phyloP scores from a whole-genome alignment of 2,797 vertebrate genomes.

The Hephaestus fuliginosus region DNA sequence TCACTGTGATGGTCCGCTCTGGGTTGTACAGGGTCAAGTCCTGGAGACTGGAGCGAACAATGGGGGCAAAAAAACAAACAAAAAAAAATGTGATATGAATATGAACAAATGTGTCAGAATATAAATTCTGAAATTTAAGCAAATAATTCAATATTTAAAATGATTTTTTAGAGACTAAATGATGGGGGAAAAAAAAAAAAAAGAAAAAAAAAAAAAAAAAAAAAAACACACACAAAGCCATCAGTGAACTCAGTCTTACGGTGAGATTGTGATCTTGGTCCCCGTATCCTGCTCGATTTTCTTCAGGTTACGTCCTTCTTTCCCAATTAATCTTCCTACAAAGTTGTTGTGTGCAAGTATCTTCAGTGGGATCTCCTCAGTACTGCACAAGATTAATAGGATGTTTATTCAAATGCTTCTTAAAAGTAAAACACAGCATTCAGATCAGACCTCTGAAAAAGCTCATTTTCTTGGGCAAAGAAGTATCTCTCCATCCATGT shows the following conservation, averaged over 20 bases:
- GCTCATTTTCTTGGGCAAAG: neutral
- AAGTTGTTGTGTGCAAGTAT: constrained; percentile 99
- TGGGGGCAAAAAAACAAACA: too few relatives aligned
- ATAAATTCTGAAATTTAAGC: neutral
- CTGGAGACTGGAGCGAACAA: constrained; percentile 87
- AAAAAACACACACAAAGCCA: neutral
- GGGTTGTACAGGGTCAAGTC: constrained; percentile 98
- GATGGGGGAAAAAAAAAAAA: neutral
- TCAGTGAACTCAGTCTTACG: constrained; percentile 85
- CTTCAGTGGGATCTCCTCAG: constrained; percentile 98
- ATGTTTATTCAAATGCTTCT: neutral
- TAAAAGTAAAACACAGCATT: neutral
- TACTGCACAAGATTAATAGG: constrained; percentile 83
- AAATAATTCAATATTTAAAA: neutral
- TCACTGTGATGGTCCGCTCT: constrained; percentile 97
- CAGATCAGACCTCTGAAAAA: neutral
- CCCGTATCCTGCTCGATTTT: constrained; percentile 98
- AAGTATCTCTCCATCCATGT: neutral
- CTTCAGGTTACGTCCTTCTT: constrained; percentile 98
- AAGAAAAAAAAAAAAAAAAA: neutral
- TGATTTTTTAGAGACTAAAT: neutral
- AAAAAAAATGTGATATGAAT: too few relatives aligned
- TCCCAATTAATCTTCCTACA: constrained; percentile 97
- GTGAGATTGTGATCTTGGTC: constrained; percentile 99
- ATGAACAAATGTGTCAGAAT: neutral